phyloP scores from a whole-genome alignment of 2,797 vertebrate species.

The Gymnocypris eckloni region DNA sequence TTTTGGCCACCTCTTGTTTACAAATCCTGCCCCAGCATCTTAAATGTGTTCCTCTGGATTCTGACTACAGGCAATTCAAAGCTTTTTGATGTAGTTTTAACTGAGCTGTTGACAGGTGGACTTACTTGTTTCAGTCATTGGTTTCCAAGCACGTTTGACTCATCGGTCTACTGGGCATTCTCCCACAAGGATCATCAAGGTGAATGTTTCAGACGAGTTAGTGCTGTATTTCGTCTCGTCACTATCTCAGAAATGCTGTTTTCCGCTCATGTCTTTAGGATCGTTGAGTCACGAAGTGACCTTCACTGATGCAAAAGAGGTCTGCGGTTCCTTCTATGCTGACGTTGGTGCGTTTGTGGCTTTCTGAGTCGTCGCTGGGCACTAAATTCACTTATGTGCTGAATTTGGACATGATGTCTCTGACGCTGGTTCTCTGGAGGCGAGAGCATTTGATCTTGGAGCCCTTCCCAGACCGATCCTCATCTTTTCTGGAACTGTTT shows the following conservation, averaged over 20 bases:
- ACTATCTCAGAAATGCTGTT: neutral
- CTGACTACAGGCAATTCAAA: too few species aligned
- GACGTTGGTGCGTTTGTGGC: neutral
- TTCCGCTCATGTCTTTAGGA: neutral
- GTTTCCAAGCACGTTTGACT: neutral
- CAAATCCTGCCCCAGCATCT: too few species aligned
- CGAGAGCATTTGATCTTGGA: neutral
- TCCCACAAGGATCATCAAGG: neutral
- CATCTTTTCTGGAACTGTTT: neutral
- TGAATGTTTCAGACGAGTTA: neutral
- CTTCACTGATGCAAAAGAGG: neutral
- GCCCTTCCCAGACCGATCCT: neutral
- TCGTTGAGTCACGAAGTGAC: neutral
- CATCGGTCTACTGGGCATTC: neutral
- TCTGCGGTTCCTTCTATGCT: neutral
- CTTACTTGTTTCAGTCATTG: neutral
- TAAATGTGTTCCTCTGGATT: too few species aligned
- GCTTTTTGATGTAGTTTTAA: too few species aligned
- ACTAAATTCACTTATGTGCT: neutral
- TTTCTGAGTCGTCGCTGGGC: neutral
- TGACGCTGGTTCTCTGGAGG: neutral
- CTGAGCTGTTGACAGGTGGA: neutral
- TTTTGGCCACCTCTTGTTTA: too few species aligned
- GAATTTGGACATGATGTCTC: neutral
- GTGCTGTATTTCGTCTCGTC: too few species aligned